Evolutionary conservation across 2,888 invertebrate genomes (phyloP).

Genomic region (Willowsia nigromaculata): DNA sequence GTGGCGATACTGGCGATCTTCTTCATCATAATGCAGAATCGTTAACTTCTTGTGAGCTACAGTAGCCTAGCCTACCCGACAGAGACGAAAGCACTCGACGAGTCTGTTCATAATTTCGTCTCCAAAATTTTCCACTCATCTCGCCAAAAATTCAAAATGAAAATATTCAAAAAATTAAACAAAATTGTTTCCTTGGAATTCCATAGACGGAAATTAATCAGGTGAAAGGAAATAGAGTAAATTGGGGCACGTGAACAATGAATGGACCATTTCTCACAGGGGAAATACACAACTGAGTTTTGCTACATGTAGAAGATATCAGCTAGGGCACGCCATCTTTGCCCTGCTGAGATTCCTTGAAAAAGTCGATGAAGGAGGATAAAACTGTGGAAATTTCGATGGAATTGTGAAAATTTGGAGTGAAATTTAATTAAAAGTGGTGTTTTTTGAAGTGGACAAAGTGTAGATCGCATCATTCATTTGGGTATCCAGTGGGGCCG

Average conservation of each 20-base stretch:
- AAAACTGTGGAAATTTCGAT: conserved; percentile 16
- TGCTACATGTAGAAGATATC: conserved; percentile 47
- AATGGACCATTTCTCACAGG: conserved; percentile 30
- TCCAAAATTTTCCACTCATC: background rate
- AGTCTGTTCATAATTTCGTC: conserved; percentile 44
- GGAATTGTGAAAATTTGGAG: background rate
- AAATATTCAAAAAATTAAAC: background rate
- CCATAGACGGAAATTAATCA: background rate
- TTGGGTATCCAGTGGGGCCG: conserved; percentile 64
- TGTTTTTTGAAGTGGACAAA: conserved; percentile 32
- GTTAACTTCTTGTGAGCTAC: background rate
- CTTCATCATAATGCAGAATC: background rate
- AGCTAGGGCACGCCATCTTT: conserved; percentile 70
- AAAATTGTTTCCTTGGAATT: background rate
- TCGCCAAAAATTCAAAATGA: background rate
- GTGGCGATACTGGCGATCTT: background rate
- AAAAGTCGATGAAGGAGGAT: conserved; percentile 29
- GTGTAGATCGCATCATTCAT: background rate
- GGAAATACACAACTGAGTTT: conserved; percentile 10
- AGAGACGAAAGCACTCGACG: conserved; percentile 64
- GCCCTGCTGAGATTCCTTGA: conserved; percentile 38
- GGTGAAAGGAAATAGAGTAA: too few species aligned
- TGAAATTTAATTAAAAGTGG: background rate
- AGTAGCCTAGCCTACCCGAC: conserved; percentile 69
- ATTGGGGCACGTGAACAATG: background rate